Evolutionary conservation across 2,113 vertebrate genomes (phyloP), one percentile per base, ranked within the genome.

Genomic region (Cyanoramphus novaezelandiae): DNA sequence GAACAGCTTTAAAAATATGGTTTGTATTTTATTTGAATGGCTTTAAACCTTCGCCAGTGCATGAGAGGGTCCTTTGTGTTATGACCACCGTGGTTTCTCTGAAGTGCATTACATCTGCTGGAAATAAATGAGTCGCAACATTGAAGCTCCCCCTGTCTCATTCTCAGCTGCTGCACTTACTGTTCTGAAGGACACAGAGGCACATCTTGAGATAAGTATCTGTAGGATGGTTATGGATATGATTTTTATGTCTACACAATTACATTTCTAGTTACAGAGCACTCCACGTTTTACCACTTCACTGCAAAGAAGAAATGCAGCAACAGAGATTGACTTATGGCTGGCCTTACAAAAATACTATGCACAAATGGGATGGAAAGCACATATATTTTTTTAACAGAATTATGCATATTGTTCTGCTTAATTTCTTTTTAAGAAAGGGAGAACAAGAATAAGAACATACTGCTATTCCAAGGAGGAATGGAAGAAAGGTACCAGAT

Each of bases 201-300:
- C 74, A 93, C 77, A 92, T 97, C 95, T 96, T 92, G 92, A 97
- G 94, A 92, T 93, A 97, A 97, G 84, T 92, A 92, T 95, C 94
- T 29, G 2, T 43, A 85, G 91, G 92, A 96, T 78, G 82, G 87
- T 86, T 96, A 95, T 91, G 90, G 93, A 93, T 95, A 97, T 33
- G 86, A 96, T 97, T 97, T 98, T 97, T 97, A 95, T 91, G 94
- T 96, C 95, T 97, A 86, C 62, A 96, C 91, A 97, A 96, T 97
- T 97, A 86, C 96, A 90, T 97, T 98, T 97, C 95, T 94, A 92
- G 95, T 87, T 97, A 84, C 70, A 91, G 90, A 96, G 92, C 84
- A 93, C 96, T 97, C 95, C 37, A 90, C 71, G 81, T 97, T 97
- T 97, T 97, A 97, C 92, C 91, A 97, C 89, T 93, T 93, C 76